Conservation (phyloP, 2,113 vertebrate species). For the Oryzias javanicus region DNA sequence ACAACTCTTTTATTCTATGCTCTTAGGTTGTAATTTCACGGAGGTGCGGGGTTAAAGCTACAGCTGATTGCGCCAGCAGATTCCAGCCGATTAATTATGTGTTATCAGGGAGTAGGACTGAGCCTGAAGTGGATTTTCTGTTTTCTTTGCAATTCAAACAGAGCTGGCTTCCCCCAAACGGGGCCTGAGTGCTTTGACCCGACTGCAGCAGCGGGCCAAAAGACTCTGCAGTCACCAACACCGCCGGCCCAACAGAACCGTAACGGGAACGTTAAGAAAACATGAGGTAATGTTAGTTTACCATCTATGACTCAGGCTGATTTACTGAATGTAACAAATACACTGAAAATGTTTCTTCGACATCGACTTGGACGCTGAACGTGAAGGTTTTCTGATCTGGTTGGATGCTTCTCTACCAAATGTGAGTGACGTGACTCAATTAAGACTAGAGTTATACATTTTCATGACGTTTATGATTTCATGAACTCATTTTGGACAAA, state of each 20-base stretch:
- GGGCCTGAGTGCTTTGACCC: constrained; percentile 58
- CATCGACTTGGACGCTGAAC: background rate
- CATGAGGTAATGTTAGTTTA: no score
- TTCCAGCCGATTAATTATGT: constrained; percentile 70
- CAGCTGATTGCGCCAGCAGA: constrained; percentile 69
- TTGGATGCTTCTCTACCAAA: no score
- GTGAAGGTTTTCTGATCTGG: background rate
- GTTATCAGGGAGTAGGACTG: constrained; percentile 63
- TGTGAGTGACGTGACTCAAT: no score
- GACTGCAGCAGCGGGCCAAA: constrained; percentile 51
- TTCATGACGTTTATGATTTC: no score
- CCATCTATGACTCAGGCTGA: no score
- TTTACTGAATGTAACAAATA: no score
- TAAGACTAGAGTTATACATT: no score
- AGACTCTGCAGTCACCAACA: constrained; percentile 65
- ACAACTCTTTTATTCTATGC: constrained; percentile 29
- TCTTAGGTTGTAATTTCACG: constrained; percentile 46
- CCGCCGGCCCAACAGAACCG: background rate
- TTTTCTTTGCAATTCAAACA: constrained; percentile 72
- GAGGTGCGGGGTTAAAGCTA: constrained; percentile 60
- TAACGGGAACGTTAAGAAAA: background rate
- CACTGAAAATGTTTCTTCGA: background rate
- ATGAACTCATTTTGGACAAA: no score
- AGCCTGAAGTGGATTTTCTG: constrained; percentile 59
- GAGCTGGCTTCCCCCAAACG: constrained; percentile 64